These are phyloP conservation scores for Piprites chloris DNA, from an alignment of 2,113 vertebrate species.

Conservation along the genomic window DNA sequence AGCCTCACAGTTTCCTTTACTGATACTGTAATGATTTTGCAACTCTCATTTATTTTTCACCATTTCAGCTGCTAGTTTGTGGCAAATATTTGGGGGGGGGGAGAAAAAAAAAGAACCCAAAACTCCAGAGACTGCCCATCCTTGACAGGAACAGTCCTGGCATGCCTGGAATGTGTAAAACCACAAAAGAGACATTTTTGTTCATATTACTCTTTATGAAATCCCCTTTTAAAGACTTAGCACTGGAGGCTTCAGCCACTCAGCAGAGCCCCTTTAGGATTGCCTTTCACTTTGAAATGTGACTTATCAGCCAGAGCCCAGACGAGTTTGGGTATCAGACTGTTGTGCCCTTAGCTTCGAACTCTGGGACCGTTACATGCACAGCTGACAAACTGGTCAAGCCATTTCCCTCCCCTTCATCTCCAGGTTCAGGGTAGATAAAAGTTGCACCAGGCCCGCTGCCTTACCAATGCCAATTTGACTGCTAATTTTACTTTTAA, in stretches of 20 bases:
- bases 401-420: not conserved
- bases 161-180: constrained; percentile 62
- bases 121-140: constrained; percentile 9
- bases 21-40: constrained; percentile 14
- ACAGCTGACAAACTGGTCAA: not conserved
- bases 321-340: not conserved
- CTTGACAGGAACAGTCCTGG: constrained; percentile 45
- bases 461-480: not conserved
- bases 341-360: constrained; percentile 30
- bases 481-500: not conserved
- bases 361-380: not conserved
- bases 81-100: not conserved
- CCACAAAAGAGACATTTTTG: constrained; percentile 42
- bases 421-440: not conserved
- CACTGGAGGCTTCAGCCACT: not conserved
- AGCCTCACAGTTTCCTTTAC: constrained; percentile 27
- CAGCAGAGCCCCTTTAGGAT: not conserved
- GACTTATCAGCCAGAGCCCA: constrained; percentile 38
- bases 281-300: constrained; percentile 11
- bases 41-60: constrained; percentile 3
- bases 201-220: constrained; percentile 15
- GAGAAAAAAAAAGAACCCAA: not conserved
- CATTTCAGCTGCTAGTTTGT: not conserved
- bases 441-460: not conserved
- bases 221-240: constrained; percentile 25